A percentile compares a stretch with the other conserved stretches of the same genome.
These are phyloP conservation scores for Plagodis pulveraria DNA, from an alignment of 2,888 invertebrate species.

Conservation along the genomic window DNA sequence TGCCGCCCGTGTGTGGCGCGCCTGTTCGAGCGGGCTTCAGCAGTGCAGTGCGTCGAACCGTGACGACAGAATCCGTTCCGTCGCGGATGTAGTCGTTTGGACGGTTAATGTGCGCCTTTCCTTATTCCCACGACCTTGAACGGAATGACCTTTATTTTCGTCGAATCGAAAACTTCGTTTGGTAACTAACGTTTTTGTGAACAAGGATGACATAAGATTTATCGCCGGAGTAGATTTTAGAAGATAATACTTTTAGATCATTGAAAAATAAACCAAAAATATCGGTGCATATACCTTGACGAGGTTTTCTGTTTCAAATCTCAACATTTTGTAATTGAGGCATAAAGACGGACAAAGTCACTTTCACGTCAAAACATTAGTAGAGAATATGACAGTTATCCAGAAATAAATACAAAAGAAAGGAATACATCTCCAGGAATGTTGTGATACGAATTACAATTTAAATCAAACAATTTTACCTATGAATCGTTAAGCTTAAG, in stretches of 20 bases:
- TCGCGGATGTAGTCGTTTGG: conserved; percentile 30
- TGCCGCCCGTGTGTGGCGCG: conserved; percentile 14
- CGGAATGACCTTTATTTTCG: conserved; percentile 23
- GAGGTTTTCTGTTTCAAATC: too few species aligned
- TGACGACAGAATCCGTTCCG: conserved; percentile 28
- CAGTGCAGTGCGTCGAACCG: conserved; percentile 20
- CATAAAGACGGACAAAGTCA: too few species aligned
- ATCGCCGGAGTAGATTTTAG: background rate
- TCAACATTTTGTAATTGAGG: too few species aligned
- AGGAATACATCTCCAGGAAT: too few species aligned
- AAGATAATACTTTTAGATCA: background rate
- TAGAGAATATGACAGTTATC: too few species aligned
- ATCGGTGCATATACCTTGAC: too few species aligned
- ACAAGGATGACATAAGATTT: background rate
- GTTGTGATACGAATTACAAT: too few species aligned
- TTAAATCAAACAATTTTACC: too few species aligned
- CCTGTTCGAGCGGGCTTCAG: conserved; percentile 1
- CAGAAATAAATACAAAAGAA: too few species aligned
- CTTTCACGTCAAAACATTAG: too few species aligned
- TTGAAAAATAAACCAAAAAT: too few species aligned
- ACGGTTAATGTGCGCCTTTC: conserved; percentile 32
- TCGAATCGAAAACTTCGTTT: conserved; percentile 12
- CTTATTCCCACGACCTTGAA: conserved; percentile 33
- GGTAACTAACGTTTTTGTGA: background rate
- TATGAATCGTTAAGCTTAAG: too few species aligned